Base-by-base conservation (phyloP, 2,888 invertebrate genomes). In the Drosophila engyochracea region DNA sequence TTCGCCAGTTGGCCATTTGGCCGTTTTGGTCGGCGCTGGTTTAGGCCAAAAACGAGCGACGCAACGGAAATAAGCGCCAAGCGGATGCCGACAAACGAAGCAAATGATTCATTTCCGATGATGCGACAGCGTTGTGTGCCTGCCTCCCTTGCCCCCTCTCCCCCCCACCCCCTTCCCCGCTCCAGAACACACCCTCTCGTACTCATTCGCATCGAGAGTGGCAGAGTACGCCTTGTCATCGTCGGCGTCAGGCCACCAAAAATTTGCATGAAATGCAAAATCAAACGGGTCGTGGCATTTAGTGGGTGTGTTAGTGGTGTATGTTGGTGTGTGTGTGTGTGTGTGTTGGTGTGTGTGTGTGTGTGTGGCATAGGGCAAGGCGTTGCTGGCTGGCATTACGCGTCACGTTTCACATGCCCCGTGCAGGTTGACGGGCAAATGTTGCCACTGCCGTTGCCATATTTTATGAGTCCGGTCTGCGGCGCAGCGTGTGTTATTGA, bases 101-200 rank as follows among this genome's bases (percentile, higher is more conserved):
- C 92, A 92, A 92, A 92, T 92, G 92, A 92, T 92, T 92, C 91
- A 92, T 92, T 92, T 92, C 92, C 92, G 92, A 92, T 92, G 92
- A 91, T 91, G 87, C 87, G 91, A 90, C 91, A 91, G 83, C 78
- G 88, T 83, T 70, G 57, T 62, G 65, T 55, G 68, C 39, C 60
- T 39, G 28, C 35, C 1, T 12, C 14, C 47, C 22, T 0, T 4
- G 2, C 12, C 41, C 47, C 22, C 41, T 3, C 6, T 28, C 28
- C 28, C n/a, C n/a, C n/a, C n/a, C n/a, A n/a, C n/a, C n/a, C 30
- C 28, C 5, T 0, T 1, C 0, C 30, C 6, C 14, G 1, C 22
- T 14, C 22, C 4, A 44, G 22, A 22, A 5, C 14, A 22, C 22
- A 47, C 47, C 25, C 22, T 9, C 47, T 2, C 44, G 6, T 22